phyloP scores from a whole-genome alignment of 2,797 vertebrate genomes.

The Xiphophorus birchmanni region DNA sequence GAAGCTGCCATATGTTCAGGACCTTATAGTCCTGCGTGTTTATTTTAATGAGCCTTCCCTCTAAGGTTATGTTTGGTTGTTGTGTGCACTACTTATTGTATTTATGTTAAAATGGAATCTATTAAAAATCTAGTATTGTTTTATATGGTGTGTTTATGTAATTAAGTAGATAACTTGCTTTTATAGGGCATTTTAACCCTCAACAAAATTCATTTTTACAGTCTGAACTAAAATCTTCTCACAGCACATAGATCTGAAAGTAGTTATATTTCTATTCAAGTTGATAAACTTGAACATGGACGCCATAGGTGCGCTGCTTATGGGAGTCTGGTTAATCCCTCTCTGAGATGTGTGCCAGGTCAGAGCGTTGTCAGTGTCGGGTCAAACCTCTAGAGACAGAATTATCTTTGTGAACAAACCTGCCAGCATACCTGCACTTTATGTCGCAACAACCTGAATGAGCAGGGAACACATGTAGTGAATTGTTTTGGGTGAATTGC shows the following conservation, averaged over 20 bases:
- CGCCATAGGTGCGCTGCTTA: slow-evolving; percentile 45
- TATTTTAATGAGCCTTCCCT: not conserved
- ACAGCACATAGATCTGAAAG: not conserved
- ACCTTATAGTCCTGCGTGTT: not conserved
- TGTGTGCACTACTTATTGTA: not conserved
- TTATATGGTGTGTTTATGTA: not conserved
- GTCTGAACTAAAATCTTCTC: not conserved
- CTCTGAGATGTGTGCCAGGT: slow-evolving; percentile 48
- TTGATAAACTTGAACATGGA: slow-evolving; percentile 42
- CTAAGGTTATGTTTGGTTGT: not conserved
- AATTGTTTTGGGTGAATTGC: not conserved
- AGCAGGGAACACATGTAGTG: slow-evolving; percentile 4
- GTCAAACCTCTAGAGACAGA: slow-evolving; percentile 33
- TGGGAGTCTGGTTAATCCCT: slow-evolving; percentile 52
- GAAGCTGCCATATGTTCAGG: not conserved
- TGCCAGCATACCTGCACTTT: slow-evolving; percentile 12
- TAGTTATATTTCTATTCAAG: slow-evolving; percentile 1
- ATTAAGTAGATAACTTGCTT: not conserved
- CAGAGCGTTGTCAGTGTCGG: slow-evolving; percentile 28
- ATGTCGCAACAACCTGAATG: slow-evolving; percentile 34
- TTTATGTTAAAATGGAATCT: not conserved
- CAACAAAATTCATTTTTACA: not conserved
- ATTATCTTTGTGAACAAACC: slow-evolving; percentile 30
- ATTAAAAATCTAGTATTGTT: not conserved
- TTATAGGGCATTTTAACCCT: not conserved